Evolutionary conservation across 1,140 invertebrate species (phyloP).

Genomic region (Sinella curviseta): DNA sequence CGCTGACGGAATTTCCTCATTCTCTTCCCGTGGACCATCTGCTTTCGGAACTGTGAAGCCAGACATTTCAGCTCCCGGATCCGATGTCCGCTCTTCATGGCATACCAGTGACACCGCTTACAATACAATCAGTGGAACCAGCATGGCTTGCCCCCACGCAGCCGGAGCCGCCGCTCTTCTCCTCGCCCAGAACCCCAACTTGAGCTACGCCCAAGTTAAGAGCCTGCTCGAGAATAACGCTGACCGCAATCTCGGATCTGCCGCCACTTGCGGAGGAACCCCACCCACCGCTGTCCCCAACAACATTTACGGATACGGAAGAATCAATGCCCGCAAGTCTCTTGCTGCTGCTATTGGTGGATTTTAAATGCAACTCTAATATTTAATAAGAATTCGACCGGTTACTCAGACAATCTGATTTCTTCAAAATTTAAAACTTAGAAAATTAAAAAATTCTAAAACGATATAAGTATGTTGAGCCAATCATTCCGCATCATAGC

Average conservation of each 20-base stretch:
- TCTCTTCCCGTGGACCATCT: neutral
- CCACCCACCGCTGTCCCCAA: neutral
- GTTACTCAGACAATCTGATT: too few species aligned
- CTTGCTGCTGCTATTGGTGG: neutral
- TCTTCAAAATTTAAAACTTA: too few species aligned
- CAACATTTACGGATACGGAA: conserved; percentile 1
- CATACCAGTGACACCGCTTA: conserved; percentile 2
- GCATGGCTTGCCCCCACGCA: conserved; percentile 23
- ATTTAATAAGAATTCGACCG: too few species aligned
- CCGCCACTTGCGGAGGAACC: neutral
- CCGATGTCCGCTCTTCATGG: conserved; percentile 32
- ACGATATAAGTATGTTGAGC: too few species aligned
- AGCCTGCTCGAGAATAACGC: neutral
- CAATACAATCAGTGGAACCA: conserved; percentile 32
- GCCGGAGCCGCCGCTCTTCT: conserved; percentile 24
- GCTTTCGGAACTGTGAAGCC: neutral
- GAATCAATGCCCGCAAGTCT: conserved; percentile 8
- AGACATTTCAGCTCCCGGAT: conserved; percentile 28
- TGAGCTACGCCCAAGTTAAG: neutral
- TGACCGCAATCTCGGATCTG: neutral
- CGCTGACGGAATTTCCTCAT: neutral
- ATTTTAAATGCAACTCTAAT: too few species aligned
- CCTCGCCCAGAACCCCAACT: neutral
- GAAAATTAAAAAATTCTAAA: too few species aligned
- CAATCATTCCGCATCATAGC: too few species aligned